Base-by-base conservation (phyloP, 1,140 invertebrate genomes). In the Ctenoplectra terminalis region DNA sequence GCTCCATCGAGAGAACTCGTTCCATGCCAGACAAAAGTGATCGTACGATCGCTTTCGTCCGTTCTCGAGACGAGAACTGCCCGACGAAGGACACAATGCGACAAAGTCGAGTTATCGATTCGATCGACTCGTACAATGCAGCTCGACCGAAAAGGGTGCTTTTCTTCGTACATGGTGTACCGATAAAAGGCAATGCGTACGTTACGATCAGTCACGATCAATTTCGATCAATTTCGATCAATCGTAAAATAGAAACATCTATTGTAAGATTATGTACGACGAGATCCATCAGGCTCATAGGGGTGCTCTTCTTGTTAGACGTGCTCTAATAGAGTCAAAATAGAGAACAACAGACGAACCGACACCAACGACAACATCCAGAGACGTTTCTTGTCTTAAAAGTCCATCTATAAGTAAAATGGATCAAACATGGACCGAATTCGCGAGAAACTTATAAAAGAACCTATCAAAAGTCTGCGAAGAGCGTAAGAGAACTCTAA, bases 301-400 rank as follows among this genome's bases (percentile, higher is more conserved):
- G 17, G 17, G 58, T 37, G 66, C 46, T 34, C 15, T 23, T 23
- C 23, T 23, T n/a, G 23, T n/a, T 31, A 74, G 40, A 2, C 29
- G 58, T 67, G 61, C 15, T 54, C 20, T 58, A 37, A 34, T 48
- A 6, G 5, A 23, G 40, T 17, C 1, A 46, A 34, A 20, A 20
- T 7, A 37, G 13, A n/a, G 20, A 60, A 71, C 17, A 40, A 60
- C 20, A 48, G n/a, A 61, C 43, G 37, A 63, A 72, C 77, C 77
- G 72, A 31, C 77, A 79, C 69, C 77, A 79, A 72, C 56, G 31
- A 60, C 46, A 52, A 46, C 20, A 17, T 29, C 29, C 13, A 71
- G 20, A 43, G 13, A 20, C 29, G 29, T 58, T 9, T 46, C 34
- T 43, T 34, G n/a, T n/a, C n/a, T n/a, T n/a, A n/a, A n/a, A n/a